Conservation (phyloP, 2,113 vertebrate species). For the Clarias macrocephalus region DNA sequence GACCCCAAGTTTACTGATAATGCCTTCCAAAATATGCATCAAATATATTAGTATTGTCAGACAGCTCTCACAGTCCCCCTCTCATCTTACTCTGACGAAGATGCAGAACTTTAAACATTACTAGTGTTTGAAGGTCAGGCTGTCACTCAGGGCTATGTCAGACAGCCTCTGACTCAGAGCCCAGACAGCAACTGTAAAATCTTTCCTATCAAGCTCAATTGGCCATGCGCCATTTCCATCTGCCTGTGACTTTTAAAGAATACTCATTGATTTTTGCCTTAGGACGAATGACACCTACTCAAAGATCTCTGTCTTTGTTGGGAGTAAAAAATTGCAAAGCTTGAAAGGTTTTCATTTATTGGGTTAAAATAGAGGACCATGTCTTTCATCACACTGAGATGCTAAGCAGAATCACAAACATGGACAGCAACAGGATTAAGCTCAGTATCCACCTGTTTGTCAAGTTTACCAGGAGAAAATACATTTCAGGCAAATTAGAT, state of each 20-base stretch:
- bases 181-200: constrained; percentile 11
- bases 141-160: constrained; percentile 21
- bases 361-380: not conserved
- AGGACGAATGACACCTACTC: not conserved
- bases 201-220: constrained; percentile 24
- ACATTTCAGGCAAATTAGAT: not conserved
- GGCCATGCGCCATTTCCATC: not conserved
- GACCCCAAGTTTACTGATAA: not conserved
- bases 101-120: constrained; percentile 22
- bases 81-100: not conserved
- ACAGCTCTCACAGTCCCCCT: not conserved
- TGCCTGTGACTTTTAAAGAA: constrained; percentile 4
- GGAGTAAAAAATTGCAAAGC: constrained; percentile 8
- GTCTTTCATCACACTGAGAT: not conserved
- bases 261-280: constrained; percentile 3
- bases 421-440: not conserved
- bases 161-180: not conserved
- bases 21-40: not conserved
- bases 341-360: constrained; percentile 6
- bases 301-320: not conserved
- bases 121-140: constrained; percentile 33
- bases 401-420: constrained; percentile 4
- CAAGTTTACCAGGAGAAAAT: not conserved
- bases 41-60: not conserved
- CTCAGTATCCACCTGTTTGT: not conserved